A percentile compares a stretch with the other conserved stretches of the same genome.
These are phyloP conservation scores for Sebastes wilsoni DNA, from an alignment of 2,797 vertebrate species.

Conservation along the genomic window DNA sequence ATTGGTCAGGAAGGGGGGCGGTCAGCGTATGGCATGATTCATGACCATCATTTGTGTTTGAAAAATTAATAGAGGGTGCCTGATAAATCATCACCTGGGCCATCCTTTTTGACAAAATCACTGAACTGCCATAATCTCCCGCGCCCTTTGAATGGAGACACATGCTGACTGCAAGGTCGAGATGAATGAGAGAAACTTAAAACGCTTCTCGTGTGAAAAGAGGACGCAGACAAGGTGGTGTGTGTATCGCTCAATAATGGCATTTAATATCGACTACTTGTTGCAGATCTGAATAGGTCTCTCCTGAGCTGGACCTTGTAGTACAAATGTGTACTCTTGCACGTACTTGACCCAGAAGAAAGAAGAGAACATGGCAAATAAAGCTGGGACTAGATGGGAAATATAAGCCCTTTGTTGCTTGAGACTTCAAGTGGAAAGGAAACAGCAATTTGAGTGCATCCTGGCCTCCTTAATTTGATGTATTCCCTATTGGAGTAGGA, in stretches of 20 bases:
- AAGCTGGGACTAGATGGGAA: not conserved
- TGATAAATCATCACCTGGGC: slow-evolving; percentile 77
- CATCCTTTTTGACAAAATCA: slow-evolving; percentile 74
- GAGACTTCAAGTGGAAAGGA: not conserved
- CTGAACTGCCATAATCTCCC: slow-evolving; percentile 49
- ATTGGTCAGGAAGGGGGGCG: slow-evolving; percentile 67
- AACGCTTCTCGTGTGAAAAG: slow-evolving; percentile 31
- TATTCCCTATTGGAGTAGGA: not conserved
- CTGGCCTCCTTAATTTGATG: not conserved
- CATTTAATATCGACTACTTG: slow-evolving; percentile 58
- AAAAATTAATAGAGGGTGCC: slow-evolving; percentile 72
- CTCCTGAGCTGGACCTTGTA: slow-evolving; percentile 8
- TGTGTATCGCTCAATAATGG: slow-evolving; percentile 38
- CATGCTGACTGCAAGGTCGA: slow-evolving; percentile 65
- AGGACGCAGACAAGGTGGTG: slow-evolving; percentile 21
- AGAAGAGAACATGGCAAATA: not conserved
- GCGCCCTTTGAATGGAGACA: slow-evolving; percentile 63
- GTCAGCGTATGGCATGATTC: slow-evolving; percentile 75
- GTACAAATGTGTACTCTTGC: not conserved
- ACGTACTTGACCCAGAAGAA: slow-evolving; percentile 1
- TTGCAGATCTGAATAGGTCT: slow-evolving; percentile 32
- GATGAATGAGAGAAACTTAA: slow-evolving; percentile 51
- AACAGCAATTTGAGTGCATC: not conserved
- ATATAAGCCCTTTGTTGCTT: not conserved
- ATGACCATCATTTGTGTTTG: slow-evolving; percentile 80